phyloP scores from a whole-genome alignment of 2,797 vertebrate genomes.

The Propithecus perrieri region DNA sequence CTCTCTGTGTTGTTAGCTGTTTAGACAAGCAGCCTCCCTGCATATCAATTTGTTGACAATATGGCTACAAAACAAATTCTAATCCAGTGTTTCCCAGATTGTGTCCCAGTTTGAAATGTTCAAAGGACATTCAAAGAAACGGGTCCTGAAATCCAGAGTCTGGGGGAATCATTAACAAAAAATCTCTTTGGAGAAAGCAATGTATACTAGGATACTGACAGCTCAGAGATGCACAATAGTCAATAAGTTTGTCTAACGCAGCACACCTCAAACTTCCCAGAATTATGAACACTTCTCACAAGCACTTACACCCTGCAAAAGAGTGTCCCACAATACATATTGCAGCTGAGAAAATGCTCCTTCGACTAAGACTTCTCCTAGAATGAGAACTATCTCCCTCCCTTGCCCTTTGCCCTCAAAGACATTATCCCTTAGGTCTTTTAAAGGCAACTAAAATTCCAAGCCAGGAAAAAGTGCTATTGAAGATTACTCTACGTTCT shows the following conservation, averaged over 20 bases:
- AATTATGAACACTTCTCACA: not conserved
- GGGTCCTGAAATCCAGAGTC: not conserved
- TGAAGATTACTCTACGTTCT: not conserved
- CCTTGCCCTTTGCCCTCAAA: not conserved
- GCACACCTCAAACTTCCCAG: not conserved
- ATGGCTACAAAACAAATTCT: not conserved
- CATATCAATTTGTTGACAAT: not conserved
- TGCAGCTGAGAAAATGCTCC: not conserved
- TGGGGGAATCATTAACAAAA: not conserved
- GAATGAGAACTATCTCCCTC: not conserved
- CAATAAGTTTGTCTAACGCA: not conserved
- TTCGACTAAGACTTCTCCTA: not conserved
- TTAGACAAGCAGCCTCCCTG: not conserved
- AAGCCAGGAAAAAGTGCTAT: not conserved
- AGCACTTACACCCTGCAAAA: not conserved
- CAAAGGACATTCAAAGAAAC: not conserved
- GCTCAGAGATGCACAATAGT: rapidly evolving
- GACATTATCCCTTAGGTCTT: not conserved
- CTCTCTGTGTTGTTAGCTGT: not conserved
- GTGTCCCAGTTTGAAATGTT: not conserved
- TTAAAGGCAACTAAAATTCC: not conserved
- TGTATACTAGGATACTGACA: rapidly evolving
- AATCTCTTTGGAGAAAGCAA: not conserved
- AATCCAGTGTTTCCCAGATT: not conserved
- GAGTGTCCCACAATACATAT: not conserved